Base-by-base conservation (phyloP, 2,113 vertebrate species). In the Ancistrus triradiatus region DNA sequence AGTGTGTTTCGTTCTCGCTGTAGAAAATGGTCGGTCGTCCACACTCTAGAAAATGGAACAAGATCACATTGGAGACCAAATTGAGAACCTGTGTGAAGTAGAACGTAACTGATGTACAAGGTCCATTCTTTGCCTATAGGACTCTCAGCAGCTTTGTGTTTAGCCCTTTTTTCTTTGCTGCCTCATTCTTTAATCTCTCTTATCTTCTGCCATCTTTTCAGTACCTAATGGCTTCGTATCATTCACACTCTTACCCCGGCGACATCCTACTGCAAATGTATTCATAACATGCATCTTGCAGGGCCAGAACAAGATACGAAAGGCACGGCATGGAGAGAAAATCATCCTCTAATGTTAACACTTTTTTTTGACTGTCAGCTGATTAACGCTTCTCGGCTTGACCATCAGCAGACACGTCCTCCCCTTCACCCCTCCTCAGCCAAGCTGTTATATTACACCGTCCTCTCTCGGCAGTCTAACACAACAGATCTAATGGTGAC, bases 401-500 rank as follows among this genome's bases (percentile, higher is more conserved):
- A 80, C 78, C 77, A 75, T 68, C 38, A 31, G 38, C 40, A n/a
- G 33, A 38, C 17, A 67, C 25, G 11, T 63, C 69, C 49, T 25
- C 18, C 27, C 19, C 10, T 18, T 15, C 58, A 69, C 66, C 73
- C 37, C 59, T 68, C 59, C 53, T 55, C 59, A 66, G 59, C 10
- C 2, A 58, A 56, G 37, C 37, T 60, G 33, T 31, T 1, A 21
- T 44, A 75, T 76, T 81, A 75, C n/a, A n/a, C n/a, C n/a, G n/a
- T n/a, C n/a, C n/a, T n/a, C n/a, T n/a, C n/a, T n/a, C n/a, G n/a
- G n/a, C n/a, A n/a, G n/a, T n/a, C n/a, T n/a, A n/a, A n/a, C n/a
- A n/a, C n/a, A n/a, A n/a, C n/a, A n/a, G n/a, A n/a, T n/a, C n/a
- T n/a, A n/a, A n/a, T n/a, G n/a, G n/a, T n/a, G n/a, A n/a, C n/a